Conservation (phyloP, 2,113 vertebrate genomes). For the Onychorhynchus coronatus region DNA sequence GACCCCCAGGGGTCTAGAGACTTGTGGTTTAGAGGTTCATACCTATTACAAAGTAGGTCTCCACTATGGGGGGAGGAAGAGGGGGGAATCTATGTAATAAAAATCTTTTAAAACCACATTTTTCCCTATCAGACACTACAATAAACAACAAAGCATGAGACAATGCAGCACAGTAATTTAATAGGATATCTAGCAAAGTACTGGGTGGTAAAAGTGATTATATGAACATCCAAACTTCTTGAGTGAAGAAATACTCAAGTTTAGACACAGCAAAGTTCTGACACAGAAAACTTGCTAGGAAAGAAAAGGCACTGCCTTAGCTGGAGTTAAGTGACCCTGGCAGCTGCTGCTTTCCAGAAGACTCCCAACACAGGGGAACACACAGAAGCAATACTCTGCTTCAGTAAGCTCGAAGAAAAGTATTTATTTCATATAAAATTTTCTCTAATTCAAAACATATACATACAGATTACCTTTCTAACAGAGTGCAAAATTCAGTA, state of each 20-base stretch:
- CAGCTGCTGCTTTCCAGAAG: neutral
- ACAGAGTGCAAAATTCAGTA: neutral
- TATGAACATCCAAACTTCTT: neutral
- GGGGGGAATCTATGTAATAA: neutral
- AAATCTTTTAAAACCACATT: neutral
- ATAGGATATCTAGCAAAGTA: neutral
- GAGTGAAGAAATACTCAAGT: neutral
- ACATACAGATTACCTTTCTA: neutral
- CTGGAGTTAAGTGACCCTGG: neutral
- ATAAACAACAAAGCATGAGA: neutral
- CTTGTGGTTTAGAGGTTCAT: neutral
- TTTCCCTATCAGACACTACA: neutral
- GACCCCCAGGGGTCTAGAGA: neutral
- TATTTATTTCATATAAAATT: neutral
- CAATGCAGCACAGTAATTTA: neutral
- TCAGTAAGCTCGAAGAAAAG: neutral
- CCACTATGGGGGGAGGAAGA: no score
- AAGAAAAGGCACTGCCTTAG: neutral
- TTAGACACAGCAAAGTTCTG: neutral
- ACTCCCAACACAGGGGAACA: neutral
- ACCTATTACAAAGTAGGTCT: neutral
- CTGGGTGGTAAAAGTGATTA: neutral
- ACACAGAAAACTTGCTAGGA: rapidly evolving
- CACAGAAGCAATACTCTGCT: neutral
- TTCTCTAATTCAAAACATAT: neutral